Base-by-base conservation (phyloP, 1,140 invertebrate genomes). In the Drosophila eugracilis region DNA sequence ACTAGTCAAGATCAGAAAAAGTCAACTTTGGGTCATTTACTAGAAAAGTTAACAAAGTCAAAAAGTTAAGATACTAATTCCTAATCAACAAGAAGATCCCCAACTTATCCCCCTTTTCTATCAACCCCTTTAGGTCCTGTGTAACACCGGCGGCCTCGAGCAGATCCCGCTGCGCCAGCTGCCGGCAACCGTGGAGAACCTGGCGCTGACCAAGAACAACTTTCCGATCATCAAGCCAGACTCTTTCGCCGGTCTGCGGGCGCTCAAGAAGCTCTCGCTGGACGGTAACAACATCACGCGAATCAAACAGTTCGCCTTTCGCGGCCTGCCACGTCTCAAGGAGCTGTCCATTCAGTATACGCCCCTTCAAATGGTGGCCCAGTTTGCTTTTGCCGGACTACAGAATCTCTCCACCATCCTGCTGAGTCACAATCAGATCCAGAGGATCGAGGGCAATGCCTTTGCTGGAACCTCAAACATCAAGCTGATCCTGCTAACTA, bases 381-480 rank as follows among this genome's bases (percentile, higher is more conserved):
- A 94, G 28, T 97, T 96, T 75, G 94, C 96, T 0, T 97, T 97
- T 79, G 95, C 96, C 9, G 95, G 96, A 0, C 91, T 97, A 4
- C 96, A 97, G 81, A 97, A 97, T 84, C 93, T 97, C 5, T 95
- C 95, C 1, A 93, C 94, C 1, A 94, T 97, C 36, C 91, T 96
- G 47, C 89, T 97, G 9, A 94, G 95, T 9, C 94, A 97, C 92
- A 97, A 97, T 85, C 95, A 94, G 75, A 97, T 97, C 12, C 93
- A 93, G 6, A 94, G 94, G 73, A 95, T 97, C 37, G 96, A 96
- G 90, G 94, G 94, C 1, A 96, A 95, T 79, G 95, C 96, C 6
- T 97, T 97, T 63, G 96, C 96, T 0, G 96, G 96, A 7, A 96
- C 96, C 0, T 95, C 95, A 26, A 96, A 96, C 91, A 94, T 97